Evolutionary conservation across 2,797 vertebrate species (phyloP).

Genomic region (Notamacropus eugenii): DNA sequence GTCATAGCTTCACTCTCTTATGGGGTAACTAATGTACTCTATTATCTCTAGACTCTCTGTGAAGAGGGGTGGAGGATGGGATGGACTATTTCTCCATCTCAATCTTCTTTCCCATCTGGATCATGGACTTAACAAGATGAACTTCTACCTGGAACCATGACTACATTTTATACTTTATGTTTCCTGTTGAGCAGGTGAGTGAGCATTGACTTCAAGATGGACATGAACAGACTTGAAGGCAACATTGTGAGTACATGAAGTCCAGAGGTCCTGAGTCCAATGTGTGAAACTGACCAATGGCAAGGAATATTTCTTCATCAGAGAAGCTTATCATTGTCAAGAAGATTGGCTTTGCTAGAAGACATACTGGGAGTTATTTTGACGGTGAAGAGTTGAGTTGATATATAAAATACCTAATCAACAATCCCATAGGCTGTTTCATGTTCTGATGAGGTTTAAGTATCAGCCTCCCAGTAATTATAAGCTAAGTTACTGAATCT

Average conservation of each 20-base stretch:
- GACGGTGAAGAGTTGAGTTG: neutral
- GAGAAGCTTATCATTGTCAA: neutral
- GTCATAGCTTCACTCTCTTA: neutral
- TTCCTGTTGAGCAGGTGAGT: neutral
- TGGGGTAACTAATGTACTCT: neutral
- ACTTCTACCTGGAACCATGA: neutral
- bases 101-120: neutral
- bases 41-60: neutral
- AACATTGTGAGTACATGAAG: neutral
- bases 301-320: neutral
- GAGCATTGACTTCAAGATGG: neutral
- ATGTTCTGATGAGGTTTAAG: neutral
- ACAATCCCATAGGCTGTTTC: neutral
- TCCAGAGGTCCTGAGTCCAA: neutral
- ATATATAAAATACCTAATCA: neutral
- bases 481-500: neutral
- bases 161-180: neutral
- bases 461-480: neutral
- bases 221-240: neutral
- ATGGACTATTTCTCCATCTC: neutral
- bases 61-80: neutral
- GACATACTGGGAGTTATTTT: neutral
- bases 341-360: neutral
- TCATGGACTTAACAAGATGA: neutral
- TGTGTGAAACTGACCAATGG: neutral